Base-by-base conservation (phyloP, 2,113 vertebrate species). In the Megaleporinus macrocephalus region DNA sequence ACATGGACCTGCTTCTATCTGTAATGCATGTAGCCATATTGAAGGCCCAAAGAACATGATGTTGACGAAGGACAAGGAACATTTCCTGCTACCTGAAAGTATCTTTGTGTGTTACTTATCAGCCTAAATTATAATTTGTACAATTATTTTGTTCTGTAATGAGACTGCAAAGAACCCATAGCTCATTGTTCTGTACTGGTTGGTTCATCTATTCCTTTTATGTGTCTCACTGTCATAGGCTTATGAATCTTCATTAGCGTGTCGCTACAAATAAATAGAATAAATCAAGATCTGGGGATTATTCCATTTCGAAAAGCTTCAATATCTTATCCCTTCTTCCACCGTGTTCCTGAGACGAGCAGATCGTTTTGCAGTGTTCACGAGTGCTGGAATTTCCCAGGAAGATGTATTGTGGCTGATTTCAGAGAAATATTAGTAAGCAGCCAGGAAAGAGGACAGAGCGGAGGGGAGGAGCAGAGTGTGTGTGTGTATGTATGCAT, bases 371-470 rank as follows among this genome's bases (percentile, higher is more conserved):
- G 86, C 91, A 87, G 83, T 20, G 26, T 85, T 91, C 72, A 69
- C 27, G 79, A 90, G 87, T 86, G 0, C 44, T 75, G 90, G 91
- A 92, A 92, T 91, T 93, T 90, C 89, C 90, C 87, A 80, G 87
- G 82, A 93, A 93, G 90, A 92, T 72, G 83, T 88, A 92, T 91
- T 86, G 84, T 86, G 82, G 87, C 89, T 86, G 89, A 87, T 91
- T 91, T 91, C 90, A 86, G 89, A 90, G 90, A 93, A 90, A 89
- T 89, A 92, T 90, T 91, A 90, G 89, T 87, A 92, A 90, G 80
- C 85, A 91, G 87, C 88, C 86, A 83, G 86, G 70, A 82, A 70
- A 41, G 71, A 73, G 15, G 62, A 82, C 61, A 76, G 65, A 30
- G n/a, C 41, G 83, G 5, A 4, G 20, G 49, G 36, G 33, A 78